Conservation (phyloP, 2,113 vertebrate species). For the Callipepla californica region DNA sequence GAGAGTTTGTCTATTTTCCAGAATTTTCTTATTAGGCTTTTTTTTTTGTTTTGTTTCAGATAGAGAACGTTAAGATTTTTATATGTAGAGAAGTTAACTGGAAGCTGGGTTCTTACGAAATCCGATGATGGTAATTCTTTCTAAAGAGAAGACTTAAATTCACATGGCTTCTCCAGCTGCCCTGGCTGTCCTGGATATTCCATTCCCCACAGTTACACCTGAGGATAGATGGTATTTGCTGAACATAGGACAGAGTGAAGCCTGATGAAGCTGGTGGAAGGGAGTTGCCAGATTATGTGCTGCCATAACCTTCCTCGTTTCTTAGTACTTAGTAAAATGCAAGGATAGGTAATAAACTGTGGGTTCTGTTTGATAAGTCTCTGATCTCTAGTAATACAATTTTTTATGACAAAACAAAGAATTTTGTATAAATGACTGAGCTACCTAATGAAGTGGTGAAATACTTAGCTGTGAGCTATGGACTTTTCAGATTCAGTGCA, state of each 20-base stretch:
- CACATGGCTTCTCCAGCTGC: accelerated
- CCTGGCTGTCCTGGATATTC: background rate
- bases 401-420: conserved; percentile 3
- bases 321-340: background rate
- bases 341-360: background rate
- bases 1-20: background rate
- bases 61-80: background rate
- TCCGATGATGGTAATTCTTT: background rate
- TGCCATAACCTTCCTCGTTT: background rate
- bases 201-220: background rate
- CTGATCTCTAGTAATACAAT: background rate
- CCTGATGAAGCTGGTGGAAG: background rate
- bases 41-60: background rate
- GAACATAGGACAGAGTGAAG: background rate
- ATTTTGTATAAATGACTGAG: background rate
- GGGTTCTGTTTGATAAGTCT: background rate
- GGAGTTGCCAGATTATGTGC: background rate
- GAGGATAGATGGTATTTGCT: background rate
- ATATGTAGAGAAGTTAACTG: background rate
- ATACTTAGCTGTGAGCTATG: background rate
- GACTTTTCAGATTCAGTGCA: background rate
- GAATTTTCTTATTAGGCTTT: background rate
- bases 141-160: accelerated
- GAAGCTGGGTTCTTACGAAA: background rate
- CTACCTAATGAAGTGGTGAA: background rate